Conservation (phyloP, 2,797 vertebrate species). For the Notolepis coatsorum region DNA sequence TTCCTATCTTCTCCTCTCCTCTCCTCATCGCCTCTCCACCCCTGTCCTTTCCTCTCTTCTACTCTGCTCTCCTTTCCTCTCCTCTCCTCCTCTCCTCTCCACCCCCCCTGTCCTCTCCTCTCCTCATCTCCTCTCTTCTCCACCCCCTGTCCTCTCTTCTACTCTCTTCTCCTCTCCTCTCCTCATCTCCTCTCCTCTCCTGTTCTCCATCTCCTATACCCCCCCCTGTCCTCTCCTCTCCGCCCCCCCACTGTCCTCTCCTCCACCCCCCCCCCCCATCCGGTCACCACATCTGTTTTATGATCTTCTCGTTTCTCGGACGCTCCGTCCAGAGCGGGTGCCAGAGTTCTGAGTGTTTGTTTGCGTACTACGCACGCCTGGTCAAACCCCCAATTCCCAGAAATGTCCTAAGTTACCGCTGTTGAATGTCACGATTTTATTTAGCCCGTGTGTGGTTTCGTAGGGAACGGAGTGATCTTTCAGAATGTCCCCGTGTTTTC, state of each 20-base stretch:
- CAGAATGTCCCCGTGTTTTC: constrained; percentile 43
- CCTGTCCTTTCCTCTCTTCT: too few relatives aligned
- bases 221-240: too few relatives aligned
- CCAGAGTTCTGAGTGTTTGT: constrained; percentile 52
- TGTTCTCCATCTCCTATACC: too few relatives aligned
- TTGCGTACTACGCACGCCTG: constrained; percentile 56
- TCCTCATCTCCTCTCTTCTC: too few relatives aligned
- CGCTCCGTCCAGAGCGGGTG: constrained; percentile 15
- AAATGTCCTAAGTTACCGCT: constrained; percentile 61
- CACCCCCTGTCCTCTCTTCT: too few relatives aligned
- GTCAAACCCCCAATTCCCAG: constrained; percentile 67
- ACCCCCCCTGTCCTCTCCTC: too few relatives aligned
- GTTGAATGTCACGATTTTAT: constrained; percentile 45
- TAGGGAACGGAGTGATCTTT: constrained; percentile 45
- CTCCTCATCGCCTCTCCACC: too few relatives aligned
- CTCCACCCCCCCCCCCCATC: constrained; percentile 36
- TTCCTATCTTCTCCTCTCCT: too few relatives aligned
- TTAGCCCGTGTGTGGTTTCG: constrained; percentile 41
- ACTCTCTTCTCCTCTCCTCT: too few relatives aligned
- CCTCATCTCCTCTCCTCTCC: too few relatives aligned
- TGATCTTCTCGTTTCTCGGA: constrained; percentile 59
- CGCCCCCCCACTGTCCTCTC: constrained; percentile 62
- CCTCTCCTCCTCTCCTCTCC: too few relatives aligned
- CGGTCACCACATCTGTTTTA: constrained; percentile 49
- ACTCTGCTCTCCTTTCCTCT: too few relatives aligned